These are phyloP conservation scores for Pseudococcus jackbeardsleyi DNA, from an alignment of 2,888 invertebrate genomes.

Conservation along the genomic window DNA sequence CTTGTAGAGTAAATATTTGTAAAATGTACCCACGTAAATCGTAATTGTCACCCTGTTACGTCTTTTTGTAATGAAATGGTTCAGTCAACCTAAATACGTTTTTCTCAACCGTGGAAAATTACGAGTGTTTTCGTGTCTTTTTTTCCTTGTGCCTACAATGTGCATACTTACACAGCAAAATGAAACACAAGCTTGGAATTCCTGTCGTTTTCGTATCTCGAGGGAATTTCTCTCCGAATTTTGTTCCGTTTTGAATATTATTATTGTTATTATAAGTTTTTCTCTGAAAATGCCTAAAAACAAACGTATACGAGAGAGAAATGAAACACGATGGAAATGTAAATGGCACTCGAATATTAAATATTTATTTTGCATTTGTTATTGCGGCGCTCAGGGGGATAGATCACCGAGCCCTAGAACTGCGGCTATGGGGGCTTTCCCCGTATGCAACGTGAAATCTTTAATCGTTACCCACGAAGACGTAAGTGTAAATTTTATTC, in stretches of 20 bases:
- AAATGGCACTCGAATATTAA: constrained; percentile 30
- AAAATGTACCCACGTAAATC: too few relatives aligned
- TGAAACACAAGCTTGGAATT: not conserved
- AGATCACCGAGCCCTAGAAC: constrained; percentile 93
- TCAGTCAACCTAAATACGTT: not conserved
- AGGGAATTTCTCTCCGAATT: not conserved
- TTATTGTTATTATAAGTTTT: not conserved
- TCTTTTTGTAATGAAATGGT: not conserved
- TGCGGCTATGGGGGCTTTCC: constrained; percentile 91
- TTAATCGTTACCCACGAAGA: constrained; percentile 88
- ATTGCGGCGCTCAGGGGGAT: constrained; percentile 82
- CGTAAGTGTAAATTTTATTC: constrained; percentile 76
- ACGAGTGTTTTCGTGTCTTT: too few relatives aligned
- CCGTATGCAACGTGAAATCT: constrained; percentile 89
- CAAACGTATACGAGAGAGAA: not conserved
- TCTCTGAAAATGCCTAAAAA: not conserved
- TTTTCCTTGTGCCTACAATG: not conserved
- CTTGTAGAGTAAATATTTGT: too few relatives aligned
- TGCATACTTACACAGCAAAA: not conserved
- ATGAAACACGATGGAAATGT: not conserved
- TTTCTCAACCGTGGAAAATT: not conserved
- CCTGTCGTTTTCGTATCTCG: not conserved
- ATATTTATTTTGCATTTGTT: constrained; percentile 69
- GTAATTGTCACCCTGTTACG: not conserved
- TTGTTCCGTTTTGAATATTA: not conserved